Evolutionary conservation across 2,113 vertebrate genomes (phyloP), one percentile per base, ranked within the genome.

Genomic region (Platanista minor): DNA sequence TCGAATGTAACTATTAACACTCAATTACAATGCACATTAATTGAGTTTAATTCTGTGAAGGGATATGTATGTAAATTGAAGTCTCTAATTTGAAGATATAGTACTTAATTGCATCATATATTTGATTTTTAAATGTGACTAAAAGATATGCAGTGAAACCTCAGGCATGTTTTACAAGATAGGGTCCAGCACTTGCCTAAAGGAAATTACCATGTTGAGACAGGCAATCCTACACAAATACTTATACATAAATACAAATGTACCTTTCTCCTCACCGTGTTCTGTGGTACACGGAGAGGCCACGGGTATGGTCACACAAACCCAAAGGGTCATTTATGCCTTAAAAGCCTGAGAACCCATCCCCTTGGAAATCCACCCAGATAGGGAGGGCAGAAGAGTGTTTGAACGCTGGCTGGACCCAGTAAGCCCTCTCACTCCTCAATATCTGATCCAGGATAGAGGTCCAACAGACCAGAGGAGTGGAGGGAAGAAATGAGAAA

Each of bases 121-220:
- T 25, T 87, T 74, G 17, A 72, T 91, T 89, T 95, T 95, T 67
- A 69, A 96, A 77, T 86, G 78, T 59, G 25, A 52, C n/a, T 54
- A 33, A 92, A 87, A 90, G 3, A 59, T 57, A 90, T 5, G 20
- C 57, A 21, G 12, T 33, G 69, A 84, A 95, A 39, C 8, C 49
- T 49, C 77, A 64, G 43, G 52, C 57, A 62, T 83, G 33, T 91
- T 93, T 95, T 59, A 61, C 15, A 88, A 41, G 2, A 12, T 20
- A 14, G 13, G 10, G 52, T 62, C 36, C 17, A 89, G n/a, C 54
- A 91, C 27, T 54, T 89, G 17, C 31, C 43, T 75, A 33, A 96
- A 61, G 69, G 39, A 80, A 91, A 46, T 90, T 52, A 62, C 20
- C 7, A 15, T 31, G 18, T n/a, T n/a, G 21, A 66, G 77, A n/a